phyloP scores from a whole-genome alignment of 2,888 invertebrate genomes.

The Slavum lentiscoides region DNA sequence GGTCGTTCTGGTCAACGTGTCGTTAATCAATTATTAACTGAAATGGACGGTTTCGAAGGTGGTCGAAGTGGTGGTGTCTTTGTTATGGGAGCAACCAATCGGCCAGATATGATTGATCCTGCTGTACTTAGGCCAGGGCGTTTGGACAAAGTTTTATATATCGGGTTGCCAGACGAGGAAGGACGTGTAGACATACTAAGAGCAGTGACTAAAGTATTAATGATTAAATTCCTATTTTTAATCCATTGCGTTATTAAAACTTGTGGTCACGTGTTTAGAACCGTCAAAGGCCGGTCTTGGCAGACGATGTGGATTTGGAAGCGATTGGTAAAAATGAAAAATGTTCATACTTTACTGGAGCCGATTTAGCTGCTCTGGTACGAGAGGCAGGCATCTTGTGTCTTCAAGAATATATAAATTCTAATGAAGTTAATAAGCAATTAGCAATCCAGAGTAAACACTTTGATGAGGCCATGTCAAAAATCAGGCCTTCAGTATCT shows the following conservation, averaged over 20 bases:
- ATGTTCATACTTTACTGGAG: slow-evolving; percentile 85
- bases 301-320: slow-evolving; percentile 75
- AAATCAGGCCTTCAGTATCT: slow-evolving; percentile 85
- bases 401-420: slow-evolving; percentile 73
- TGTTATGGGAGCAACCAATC: slow-evolving; percentile 93
- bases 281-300: slow-evolving; percentile 77
- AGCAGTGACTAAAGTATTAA: slow-evolving; percentile 79
- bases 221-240: not conserved
- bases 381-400: slow-evolving; percentile 83
- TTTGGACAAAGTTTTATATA: slow-evolving; percentile 85
- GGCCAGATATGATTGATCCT: slow-evolving; percentile 95
- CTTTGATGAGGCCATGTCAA: slow-evolving; percentile 75
- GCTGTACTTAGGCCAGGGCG: slow-evolving; percentile 88
- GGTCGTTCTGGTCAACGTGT: slow-evolving; percentile 65
- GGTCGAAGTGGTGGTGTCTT: slow-evolving; percentile 89
- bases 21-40: slow-evolving; percentile 94
- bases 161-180: slow-evolving; percentile 78
- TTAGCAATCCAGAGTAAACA: slow-evolving; percentile 68
- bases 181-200: slow-evolving; percentile 87
- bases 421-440: slow-evolving; percentile 26
- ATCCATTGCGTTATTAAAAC: not conserved
- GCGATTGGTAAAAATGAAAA: slow-evolving; percentile 69
- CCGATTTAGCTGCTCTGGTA: slow-evolving; percentile 88
- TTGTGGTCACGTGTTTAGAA: slow-evolving; percentile 63
- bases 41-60: slow-evolving; percentile 96